These are phyloP conservation scores for Tricholauxania praeusta DNA, from an alignment of 2,888 invertebrate species.

Conservation along the genomic window DNA sequence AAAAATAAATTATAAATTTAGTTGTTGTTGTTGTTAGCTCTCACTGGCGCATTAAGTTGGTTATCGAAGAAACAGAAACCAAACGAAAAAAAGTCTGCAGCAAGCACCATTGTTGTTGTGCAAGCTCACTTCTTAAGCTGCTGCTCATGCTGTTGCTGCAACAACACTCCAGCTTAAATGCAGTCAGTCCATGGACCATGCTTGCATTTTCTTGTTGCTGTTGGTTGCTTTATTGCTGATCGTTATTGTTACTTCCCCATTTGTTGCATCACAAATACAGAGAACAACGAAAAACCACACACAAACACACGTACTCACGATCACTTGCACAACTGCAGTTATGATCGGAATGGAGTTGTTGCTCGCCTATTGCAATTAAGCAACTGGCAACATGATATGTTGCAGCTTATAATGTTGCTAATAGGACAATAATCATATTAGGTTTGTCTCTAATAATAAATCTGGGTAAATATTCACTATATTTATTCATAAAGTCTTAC, in stretches of 20 bases:
- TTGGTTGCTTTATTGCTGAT: slow-evolving; percentile 32
- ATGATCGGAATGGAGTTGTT: background rate
- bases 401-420: background rate
- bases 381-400: background rate
- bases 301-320: background rate
- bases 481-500: too few species aligned
- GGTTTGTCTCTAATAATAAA: too few species aligned
- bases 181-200: slow-evolving; percentile 27
- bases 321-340: background rate
- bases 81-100: background rate
- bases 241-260: slow-evolving; percentile 18
- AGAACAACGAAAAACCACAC: background rate
- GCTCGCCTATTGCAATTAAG: background rate
- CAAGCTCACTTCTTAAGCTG: slow-evolving; percentile 30
- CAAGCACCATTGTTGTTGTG: slow-evolving; percentile 9
- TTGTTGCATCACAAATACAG: slow-evolving; percentile 14
- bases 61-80: slow-evolving; percentile 5
- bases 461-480: too few species aligned
- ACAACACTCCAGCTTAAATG: slow-evolving; percentile 21
- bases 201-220: slow-evolving; percentile 21
- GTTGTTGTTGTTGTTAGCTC: slow-evolving; percentile 30
- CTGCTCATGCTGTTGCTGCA: slow-evolving; percentile 22
- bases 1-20: slow-evolving; percentile 50
- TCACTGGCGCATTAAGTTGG: slow-evolving; percentile 26
- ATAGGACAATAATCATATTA: too few species aligned